Conservation (phyloP, 1,140 invertebrate species). For the Hermetia illucens region DNA sequence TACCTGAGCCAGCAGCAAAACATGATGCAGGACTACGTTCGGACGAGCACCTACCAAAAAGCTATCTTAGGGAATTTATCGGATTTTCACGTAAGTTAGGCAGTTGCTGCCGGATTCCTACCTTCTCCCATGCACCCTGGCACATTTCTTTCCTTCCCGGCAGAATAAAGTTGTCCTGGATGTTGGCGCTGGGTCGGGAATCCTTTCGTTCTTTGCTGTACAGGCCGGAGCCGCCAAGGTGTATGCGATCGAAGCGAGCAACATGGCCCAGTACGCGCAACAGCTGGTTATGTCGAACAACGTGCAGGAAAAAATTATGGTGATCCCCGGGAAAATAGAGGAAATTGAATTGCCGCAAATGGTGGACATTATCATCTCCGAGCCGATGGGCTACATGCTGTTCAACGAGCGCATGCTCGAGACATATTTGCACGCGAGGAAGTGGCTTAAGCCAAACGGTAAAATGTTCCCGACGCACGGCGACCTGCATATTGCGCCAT, state of each 20-base stretch:
- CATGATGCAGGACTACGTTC: constrained; percentile 99
- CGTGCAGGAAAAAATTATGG: constrained; percentile 69
- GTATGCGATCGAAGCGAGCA: constrained; percentile 96
- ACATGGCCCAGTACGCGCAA: constrained; percentile 95
- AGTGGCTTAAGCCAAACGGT: constrained; percentile 87
- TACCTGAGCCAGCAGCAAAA: constrained; percentile 99
- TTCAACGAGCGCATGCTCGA: constrained; percentile 99
- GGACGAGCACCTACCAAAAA: constrained; percentile 95
- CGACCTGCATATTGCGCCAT: constrained; percentile 95
- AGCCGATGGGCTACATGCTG: constrained; percentile 99
- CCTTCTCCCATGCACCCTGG: not conserved
- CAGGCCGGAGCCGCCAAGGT: constrained; percentile 95
- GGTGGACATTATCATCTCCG: constrained; percentile 96
- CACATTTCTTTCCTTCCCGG: constrained; percentile 4
- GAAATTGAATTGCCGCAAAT: constrained; percentile 90
- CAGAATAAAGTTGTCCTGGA: constrained; percentile 84
- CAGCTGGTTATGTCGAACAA: constrained; percentile 83
- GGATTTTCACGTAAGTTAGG: constrained; percentile 60
- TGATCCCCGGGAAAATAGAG: constrained; percentile 97
- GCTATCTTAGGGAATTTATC: constrained; percentile 87
- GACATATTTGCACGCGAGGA: constrained; percentile 96
- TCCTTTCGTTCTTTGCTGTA: constrained; percentile 95
- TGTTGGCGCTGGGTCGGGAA: constrained; percentile 94
- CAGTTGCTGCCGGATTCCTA: not conserved
- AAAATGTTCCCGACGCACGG: constrained; percentile 95